Evolutionary conservation across 1,140 invertebrate species (phyloP).

Genomic region (Drosophila kepulauana): DNA sequence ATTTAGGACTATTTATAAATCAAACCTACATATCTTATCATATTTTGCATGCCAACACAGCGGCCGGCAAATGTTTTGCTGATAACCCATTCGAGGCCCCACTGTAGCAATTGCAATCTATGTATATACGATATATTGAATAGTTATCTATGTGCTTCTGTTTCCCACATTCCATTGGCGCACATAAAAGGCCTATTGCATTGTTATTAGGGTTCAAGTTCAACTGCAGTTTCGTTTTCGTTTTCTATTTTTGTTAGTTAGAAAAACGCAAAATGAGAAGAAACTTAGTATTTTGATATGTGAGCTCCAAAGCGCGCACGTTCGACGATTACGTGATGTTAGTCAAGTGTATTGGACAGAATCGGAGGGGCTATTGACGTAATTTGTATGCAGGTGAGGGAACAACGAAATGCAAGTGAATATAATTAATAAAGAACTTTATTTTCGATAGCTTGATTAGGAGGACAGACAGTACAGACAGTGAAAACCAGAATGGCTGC

Average conservation of each 20-base stretch:
- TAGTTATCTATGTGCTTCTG: constrained; percentile 1
- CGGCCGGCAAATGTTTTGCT: not conserved
- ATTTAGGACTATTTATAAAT: not conserved
- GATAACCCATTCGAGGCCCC: not conserved
- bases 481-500: constrained; percentile 20
- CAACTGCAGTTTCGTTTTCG: constrained; percentile 20
- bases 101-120: not conserved
- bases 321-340: constrained; percentile 22
- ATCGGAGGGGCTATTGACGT: not conserved
- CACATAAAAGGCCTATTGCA: not conserved
- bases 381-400: constrained; percentile 40
- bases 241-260: not conserved
- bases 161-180: not conserved
- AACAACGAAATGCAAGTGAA: constrained; percentile 23
- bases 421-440: constrained; percentile 32
- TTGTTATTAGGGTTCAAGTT: constrained; percentile 35
- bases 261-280: constrained; percentile 1
- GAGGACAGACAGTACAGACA: constrained; percentile 8
- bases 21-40: constrained; percentile 15
- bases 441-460: constrained; percentile 27
- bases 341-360: constrained; percentile 6
- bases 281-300: not conserved
- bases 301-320: constrained; percentile 21
- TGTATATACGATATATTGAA: not conserved
- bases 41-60: not conserved